Conservation (phyloP, 2,888 invertebrate species). For the Osedax fenrisi region DNA sequence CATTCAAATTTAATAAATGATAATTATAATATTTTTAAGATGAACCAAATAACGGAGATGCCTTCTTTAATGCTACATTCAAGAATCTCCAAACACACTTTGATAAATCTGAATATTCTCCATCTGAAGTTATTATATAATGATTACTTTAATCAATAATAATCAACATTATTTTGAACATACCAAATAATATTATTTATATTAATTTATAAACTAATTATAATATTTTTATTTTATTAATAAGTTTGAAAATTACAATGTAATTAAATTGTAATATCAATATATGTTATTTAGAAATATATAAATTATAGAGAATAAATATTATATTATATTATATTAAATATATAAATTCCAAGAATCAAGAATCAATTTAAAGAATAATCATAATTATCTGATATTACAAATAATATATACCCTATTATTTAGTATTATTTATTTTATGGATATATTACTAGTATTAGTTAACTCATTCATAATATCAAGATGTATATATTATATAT, state of each 20-base stretch:
- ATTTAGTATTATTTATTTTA: too few relatives aligned
- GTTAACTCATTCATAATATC: too few relatives aligned
- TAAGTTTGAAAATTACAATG: neutral
- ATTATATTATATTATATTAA: too few relatives aligned
- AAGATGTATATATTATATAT: too few relatives aligned
- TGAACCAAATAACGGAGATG: conserved; percentile 33
- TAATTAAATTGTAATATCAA: neutral
- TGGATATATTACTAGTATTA: too few relatives aligned
- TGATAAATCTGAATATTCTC: neutral
- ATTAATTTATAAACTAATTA: neutral
- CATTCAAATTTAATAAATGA: too few relatives aligned
- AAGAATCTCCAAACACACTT: neutral
- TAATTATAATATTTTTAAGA: neutral
- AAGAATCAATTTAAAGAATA: too few relatives aligned
- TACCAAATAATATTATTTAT: neutral
- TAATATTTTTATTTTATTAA: neutral
- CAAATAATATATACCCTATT: too few relatives aligned
- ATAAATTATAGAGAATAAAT: too few relatives aligned
- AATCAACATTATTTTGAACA: neutral
- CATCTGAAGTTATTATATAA: neutral
- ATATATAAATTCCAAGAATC: too few relatives aligned
- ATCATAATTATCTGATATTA: too few relatives aligned
- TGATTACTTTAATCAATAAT: neutral
- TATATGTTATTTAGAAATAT: too few relatives aligned
- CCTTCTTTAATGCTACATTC: conserved; percentile 33